phyloP scores from a whole-genome alignment of 2,113 vertebrate genomes.

The Patagioenas fasciata region DNA sequence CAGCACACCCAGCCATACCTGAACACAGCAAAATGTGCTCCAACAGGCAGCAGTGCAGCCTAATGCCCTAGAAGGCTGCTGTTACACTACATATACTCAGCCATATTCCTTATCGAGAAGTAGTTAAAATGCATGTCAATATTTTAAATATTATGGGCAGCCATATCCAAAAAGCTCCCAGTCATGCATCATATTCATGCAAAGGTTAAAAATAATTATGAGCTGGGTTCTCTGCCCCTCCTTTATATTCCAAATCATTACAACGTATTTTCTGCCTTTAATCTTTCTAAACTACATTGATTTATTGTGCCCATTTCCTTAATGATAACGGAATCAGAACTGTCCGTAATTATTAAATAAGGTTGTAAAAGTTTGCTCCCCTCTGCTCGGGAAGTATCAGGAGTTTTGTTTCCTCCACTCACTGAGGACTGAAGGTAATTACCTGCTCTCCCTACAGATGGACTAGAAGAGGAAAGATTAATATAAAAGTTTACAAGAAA shows the following conservation, averaged over 20 bases:
- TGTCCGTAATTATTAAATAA: background rate
- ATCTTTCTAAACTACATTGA: background rate
- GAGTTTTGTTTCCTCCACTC: background rate
- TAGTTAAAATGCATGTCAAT: background rate
- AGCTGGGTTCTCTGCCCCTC: too few relatives aligned
- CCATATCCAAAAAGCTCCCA: background rate
- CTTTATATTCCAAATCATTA: background rate
- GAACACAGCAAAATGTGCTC: background rate
- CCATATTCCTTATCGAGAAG: background rate
- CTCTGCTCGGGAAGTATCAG: background rate
- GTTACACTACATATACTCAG: rapidly evolving
- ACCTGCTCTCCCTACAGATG: background rate
- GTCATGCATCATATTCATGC: background rate
- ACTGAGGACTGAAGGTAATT: background rate
- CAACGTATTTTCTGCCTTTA: background rate
- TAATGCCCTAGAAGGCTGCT: background rate
- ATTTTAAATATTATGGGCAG: background rate
- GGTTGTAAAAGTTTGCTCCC: background rate
- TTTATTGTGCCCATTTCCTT: background rate
- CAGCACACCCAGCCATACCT: rapidly evolving
- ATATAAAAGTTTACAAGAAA: background rate
- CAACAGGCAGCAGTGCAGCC: rapidly evolving
- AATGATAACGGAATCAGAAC: background rate
- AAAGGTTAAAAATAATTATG: background rate
- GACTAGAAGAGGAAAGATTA: background rate